These are phyloP conservation scores for Lepus americanus DNA, from an alignment of 2,113 vertebrate genomes.

Conservation along the genomic window DNA sequence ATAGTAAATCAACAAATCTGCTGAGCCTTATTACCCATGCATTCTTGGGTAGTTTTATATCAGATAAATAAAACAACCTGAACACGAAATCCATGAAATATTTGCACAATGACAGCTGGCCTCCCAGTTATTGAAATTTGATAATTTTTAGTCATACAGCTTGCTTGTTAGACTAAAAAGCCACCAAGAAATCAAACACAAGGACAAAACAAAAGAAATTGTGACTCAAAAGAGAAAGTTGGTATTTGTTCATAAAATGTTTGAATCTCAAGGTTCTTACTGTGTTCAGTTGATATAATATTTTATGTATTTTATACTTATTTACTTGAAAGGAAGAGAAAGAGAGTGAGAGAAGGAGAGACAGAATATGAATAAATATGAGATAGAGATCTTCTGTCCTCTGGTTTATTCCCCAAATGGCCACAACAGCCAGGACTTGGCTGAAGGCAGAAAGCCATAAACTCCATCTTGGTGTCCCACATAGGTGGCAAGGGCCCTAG, in stretches of 20 bases:
- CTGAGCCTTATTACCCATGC: background rate
- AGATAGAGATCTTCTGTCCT: too few species aligned
- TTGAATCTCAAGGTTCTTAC: slow-evolving; percentile 14
- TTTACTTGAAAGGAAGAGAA: too few species aligned
- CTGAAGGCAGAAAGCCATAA: too few species aligned
- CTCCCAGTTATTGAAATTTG: slow-evolving; percentile 73
- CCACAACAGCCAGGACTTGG: too few species aligned
- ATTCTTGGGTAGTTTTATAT: slow-evolving; percentile 40
- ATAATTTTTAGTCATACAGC: slow-evolving; percentile 73
- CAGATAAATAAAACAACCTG: slow-evolving; percentile 42
- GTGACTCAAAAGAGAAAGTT: slow-evolving; percentile 68
- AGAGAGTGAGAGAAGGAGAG: too few species aligned
- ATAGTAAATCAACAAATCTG: background rate
- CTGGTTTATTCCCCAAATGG: too few species aligned
- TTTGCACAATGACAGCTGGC: slow-evolving; percentile 73
- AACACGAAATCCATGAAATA: slow-evolving; percentile 61
- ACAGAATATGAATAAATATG: too few species aligned
- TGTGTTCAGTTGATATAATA: background rate
- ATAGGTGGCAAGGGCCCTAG: too few species aligned
- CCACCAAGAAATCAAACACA: slow-evolving; percentile 78
- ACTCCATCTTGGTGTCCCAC: too few species aligned
- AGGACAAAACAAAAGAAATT: slow-evolving; percentile 77
- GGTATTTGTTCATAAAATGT: slow-evolving; percentile 12
- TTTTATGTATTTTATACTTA: too few species aligned
- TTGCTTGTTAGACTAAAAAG: slow-evolving; percentile 83